Evolutionary conservation across 1,140 invertebrate species (phyloP), one percentile per base, ranked within the genome.

Genomic region (Battus philenor): DNA sequence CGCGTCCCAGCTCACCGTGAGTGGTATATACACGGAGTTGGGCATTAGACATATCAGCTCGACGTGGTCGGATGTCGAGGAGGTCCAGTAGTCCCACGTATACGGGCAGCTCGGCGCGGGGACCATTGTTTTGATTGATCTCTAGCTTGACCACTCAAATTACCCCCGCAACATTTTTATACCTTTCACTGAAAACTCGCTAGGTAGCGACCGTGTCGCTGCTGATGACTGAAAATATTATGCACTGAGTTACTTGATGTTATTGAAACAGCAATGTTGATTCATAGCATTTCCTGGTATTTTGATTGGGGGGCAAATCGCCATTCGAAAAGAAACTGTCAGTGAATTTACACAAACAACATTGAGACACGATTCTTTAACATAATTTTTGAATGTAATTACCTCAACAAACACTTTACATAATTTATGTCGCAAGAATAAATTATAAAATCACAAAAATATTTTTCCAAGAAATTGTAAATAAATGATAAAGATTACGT

Each of bases 31-130:
- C 62, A 95, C 88, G 41, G 94, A 94, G 86, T 95, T 96, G 44
- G 95, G 95, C 89, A 97, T 89, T 27, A 97, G 86, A 72, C 94
- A 96, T 55, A 92, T 93, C 13, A 97, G 80, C 55, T 91, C 89
- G 11, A 94, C 90, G 31, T 86, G 78, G 56, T 90, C 88, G 20
- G 89, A 89, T 24, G 88, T 87, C 51, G 87, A 85, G 48, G 86
- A 86, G 51, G 86, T 69, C 91, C 90, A 91, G 65, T 90, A 91
- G 59, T 91, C 89, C 68, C 90, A 90, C 36, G 82, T 86, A 70
- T 88, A 90, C 13, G 87, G 85, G 47, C 78, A 83, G 51, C 81
- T 89, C 52, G 90, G 89, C 66, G 88, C 88, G 63, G 90, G 90
- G 63, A 91, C 90, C 90, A 91, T 91, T 68, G 80, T 90, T 77